These are phyloP conservation scores for Cyprinodon brontotheroides DNA, from an alignment of 2,113 vertebrate genomes.

Conservation along the genomic window DNA sequence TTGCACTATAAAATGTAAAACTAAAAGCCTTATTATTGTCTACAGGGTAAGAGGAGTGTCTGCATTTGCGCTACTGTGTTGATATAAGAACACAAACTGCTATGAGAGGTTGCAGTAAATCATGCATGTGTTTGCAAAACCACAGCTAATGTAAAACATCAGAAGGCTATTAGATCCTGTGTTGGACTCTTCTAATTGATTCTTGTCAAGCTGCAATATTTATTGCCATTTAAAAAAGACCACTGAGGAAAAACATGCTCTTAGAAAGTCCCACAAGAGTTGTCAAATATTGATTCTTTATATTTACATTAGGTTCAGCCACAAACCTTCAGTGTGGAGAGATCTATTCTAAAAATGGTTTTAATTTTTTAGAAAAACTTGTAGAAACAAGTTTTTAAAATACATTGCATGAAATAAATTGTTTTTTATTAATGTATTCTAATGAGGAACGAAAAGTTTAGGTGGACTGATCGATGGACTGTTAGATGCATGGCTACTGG, in stretches of 20 bases:
- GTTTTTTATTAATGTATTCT: conserved; percentile 29
- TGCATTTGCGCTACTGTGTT: neutral
- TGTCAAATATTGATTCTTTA: conserved; percentile 57
- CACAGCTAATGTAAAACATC: conserved; percentile 59
- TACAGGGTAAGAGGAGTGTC: neutral
- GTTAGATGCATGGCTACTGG: too few species aligned
- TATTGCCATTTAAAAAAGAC: conserved; percentile 25
- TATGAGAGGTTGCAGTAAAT: conserved; percentile 44
- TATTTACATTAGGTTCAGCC: conserved; percentile 53
- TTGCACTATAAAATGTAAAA: neutral
- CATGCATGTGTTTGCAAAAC: conserved; percentile 45
- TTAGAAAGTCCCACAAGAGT: conserved; percentile 56
- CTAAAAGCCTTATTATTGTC: neutral
- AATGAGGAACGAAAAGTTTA: conserved; percentile 8
- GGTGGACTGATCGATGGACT: neutral
- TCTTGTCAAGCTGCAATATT: conserved; percentile 28
- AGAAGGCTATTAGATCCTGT: conserved; percentile 43
- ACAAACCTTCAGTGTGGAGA: conserved; percentile 11
- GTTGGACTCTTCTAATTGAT: conserved; percentile 42
- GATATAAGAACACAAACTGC: conserved; percentile 10
- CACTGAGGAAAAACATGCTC: conserved; percentile 8
- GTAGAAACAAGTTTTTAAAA: conserved; percentile 4
- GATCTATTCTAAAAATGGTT: conserved; percentile 42
- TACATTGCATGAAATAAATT: conserved; percentile 12
- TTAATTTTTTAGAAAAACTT: conserved; percentile 45